Conservation (phyloP, 1,140 invertebrate genomes). For the Lepidurus apus region DNA sequence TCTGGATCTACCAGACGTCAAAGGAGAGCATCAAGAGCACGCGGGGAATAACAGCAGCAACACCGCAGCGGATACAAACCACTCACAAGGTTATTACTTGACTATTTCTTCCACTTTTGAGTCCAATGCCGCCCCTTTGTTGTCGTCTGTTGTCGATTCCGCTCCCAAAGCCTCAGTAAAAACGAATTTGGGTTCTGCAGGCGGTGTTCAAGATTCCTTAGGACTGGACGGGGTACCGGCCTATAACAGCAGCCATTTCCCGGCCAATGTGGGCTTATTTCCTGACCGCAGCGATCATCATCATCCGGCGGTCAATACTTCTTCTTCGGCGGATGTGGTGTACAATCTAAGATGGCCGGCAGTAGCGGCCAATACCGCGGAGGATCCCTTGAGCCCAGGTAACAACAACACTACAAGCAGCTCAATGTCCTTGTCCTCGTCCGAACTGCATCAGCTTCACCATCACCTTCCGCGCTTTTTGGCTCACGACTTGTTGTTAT, state of each 20-base stretch:
- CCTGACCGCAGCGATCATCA: not conserved
- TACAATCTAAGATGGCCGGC: not conserved
- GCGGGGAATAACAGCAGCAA: not conserved
- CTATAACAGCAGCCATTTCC: not conserved
- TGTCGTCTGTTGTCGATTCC: no score
- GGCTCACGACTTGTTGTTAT: slow-evolving; percentile 21
- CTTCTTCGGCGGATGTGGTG: not conserved
- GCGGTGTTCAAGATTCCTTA: not conserved
- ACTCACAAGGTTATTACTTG: not conserved
- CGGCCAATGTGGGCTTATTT: not conserved
- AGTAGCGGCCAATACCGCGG: not conserved
- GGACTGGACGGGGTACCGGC: not conserved
- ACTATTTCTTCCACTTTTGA: not conserved
- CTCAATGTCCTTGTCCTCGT: not conserved
- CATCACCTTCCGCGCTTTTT: slow-evolving; percentile 8
- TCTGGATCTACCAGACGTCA: slow-evolving; percentile 36
- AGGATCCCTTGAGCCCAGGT: slow-evolving; percentile 14
- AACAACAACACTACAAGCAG: slow-evolving; percentile 6
- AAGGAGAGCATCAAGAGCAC: slow-evolving; percentile 10
- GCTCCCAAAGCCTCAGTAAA: no score
- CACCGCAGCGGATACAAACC: not conserved
- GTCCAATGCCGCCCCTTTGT: no score
- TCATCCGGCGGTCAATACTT: not conserved
- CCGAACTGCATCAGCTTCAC: not conserved
- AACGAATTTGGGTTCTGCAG: no score